Conservation (phyloP, 2,888 invertebrate species). For the Andrena dorsata region DNA sequence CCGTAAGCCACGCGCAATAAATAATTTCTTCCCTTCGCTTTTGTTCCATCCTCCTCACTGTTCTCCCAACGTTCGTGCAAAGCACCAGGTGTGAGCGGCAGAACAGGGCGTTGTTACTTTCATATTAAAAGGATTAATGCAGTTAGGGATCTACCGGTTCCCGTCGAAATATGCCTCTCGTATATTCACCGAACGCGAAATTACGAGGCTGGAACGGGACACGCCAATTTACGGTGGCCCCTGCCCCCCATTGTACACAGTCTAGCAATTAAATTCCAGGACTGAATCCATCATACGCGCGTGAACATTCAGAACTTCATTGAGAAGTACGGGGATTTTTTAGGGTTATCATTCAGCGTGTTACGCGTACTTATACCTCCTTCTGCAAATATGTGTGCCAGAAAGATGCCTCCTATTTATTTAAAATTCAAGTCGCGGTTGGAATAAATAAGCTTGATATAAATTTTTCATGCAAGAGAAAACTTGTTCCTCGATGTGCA, state of each 20-base stretch:
- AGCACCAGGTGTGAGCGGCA: slow-evolving; percentile 78
- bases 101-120: slow-evolving; percentile 78
- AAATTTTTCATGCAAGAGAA: no score
- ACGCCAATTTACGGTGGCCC: slow-evolving; percentile 41
- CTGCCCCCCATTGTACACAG: slow-evolving; percentile 1
- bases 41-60: slow-evolving; percentile 31
- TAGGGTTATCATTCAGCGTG: no score
- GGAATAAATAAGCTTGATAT: no score
- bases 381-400: no score
- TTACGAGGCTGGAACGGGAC: slow-evolving; percentile 69
- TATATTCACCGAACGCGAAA: slow-evolving; percentile 76
- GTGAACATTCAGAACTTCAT: no score
- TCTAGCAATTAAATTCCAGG: not conserved
- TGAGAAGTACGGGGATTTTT: no score
- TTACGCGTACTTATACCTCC: no score
- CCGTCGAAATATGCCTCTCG: slow-evolving; percentile 67
- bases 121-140: slow-evolving; percentile 81
- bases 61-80: slow-evolving; percentile 25
- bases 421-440: no score
- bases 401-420: no score
- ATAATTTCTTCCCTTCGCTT: slow-evolving; percentile 45
- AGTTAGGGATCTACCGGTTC: slow-evolving; percentile 63
- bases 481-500: no score
- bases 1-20: slow-evolving; percentile 37
- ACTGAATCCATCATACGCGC: not conserved